Conservation (phyloP, 2,113 vertebrate genomes). For the Fregata magnificens region DNA sequence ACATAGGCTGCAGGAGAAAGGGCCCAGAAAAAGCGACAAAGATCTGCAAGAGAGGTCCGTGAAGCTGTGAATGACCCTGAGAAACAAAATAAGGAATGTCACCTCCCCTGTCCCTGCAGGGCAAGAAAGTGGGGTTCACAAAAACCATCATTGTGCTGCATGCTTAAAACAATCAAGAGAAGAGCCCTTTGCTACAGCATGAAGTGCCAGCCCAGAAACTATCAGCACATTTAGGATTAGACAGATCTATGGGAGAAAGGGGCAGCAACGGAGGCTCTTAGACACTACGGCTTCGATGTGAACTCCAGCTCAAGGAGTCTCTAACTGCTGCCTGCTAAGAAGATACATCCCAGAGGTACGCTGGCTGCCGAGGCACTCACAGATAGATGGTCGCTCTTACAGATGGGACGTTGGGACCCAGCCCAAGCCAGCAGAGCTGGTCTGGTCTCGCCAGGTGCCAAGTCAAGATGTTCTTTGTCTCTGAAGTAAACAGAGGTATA, state of each 20-base stretch:
- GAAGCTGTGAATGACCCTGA: neutral
- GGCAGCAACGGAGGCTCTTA: neutral
- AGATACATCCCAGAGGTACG: neutral
- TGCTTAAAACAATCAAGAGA: neutral
- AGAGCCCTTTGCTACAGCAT: neutral
- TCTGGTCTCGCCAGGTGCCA: neutral
- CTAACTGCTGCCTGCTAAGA: neutral
- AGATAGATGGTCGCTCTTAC: neutral
- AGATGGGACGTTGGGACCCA: neutral
- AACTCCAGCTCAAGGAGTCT: neutral
- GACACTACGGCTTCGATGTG: neutral
- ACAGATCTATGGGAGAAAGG: neutral
- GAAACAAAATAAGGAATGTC: neutral
- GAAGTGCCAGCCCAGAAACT: neutral
- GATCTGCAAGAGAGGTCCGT: neutral
- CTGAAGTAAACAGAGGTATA: neutral
- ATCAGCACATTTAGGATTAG: neutral
- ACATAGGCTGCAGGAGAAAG: neutral
- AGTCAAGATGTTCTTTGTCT: neutral
- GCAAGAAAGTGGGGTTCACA: neutral
- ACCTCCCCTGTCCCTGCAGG: neutral
- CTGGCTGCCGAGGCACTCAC: neutral
- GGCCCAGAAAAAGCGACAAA: neutral
- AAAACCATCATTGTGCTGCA: neutral
- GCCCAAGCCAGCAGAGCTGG: neutral